phyloP scores from a whole-genome alignment of 2,888 invertebrate species.

The Hydrotaea cyrtoneurina region DNA sequence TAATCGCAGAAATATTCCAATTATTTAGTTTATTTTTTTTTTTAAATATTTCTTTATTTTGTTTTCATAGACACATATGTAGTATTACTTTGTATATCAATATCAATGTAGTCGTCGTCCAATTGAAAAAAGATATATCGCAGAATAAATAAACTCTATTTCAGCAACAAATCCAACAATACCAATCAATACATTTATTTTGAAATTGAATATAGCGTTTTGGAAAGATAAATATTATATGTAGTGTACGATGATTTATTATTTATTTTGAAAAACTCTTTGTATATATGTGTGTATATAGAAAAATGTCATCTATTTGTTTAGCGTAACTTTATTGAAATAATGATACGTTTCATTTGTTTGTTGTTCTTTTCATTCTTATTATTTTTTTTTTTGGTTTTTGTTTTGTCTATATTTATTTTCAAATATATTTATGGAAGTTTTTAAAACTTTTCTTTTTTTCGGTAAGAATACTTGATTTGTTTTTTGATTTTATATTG shows the following conservation, averaged over 20 bases:
- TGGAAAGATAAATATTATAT: neutral
- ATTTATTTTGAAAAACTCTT: neutral
- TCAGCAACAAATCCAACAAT: conserved; percentile 67
- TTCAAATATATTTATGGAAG: conserved; percentile 24
- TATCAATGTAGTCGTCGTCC: neutral
- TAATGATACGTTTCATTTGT: conserved; percentile 65
- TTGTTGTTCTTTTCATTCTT: conserved; percentile 9
- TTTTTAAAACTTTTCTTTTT: conserved; percentile 18
- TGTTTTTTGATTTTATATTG: conserved; percentile 33
- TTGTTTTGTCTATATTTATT: conserved; percentile 8
- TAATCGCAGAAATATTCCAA: neutral
- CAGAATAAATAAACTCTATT: conserved; percentile 57
- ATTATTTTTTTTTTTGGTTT: conserved; percentile 31
- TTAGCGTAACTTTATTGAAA: conserved; percentile 56
- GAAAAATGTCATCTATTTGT: conserved; percentile 2
- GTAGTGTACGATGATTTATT: neutral
- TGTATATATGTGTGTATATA: neutral
- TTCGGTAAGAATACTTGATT: conserved; percentile 8
- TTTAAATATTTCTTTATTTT: neutral
- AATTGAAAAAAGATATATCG: conserved; percentile 12
- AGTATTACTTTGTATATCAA: neutral
- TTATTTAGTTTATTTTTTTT: neutral
- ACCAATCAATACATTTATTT: conserved; percentile 52
- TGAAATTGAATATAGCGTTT: conserved; percentile 34
- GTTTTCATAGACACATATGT: conserved; percentile 3